A percentile compares a stretch with the other conserved stretches of the same genome.
Evolutionary conservation across 2,888 invertebrate species (phyloP).

Genomic region (Athripsodes cinereus): DNA sequence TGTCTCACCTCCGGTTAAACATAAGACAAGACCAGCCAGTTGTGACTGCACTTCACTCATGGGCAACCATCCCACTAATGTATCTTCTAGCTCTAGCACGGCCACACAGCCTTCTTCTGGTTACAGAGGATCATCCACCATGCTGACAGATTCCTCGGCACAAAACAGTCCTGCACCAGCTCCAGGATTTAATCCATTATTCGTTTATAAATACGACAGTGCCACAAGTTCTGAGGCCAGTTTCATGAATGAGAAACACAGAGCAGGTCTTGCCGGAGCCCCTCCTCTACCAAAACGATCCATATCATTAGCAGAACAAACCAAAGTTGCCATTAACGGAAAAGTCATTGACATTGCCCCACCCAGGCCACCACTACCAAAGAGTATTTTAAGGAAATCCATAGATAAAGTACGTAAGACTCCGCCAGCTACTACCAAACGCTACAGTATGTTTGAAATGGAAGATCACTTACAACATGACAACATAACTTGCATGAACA

Average conservation of each 20-base stretch:
- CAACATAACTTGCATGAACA: constrained; percentile 41
- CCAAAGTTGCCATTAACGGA: constrained; percentile 35
- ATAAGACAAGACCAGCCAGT: constrained; percentile 52
- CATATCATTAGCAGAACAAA: constrained; percentile 54
- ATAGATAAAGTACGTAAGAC: constrained; percentile 51
- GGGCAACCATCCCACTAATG: constrained; percentile 48
- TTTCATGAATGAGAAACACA: constrained; percentile 51
- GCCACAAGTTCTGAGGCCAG: constrained; percentile 69
- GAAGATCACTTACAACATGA: constrained; percentile 48
- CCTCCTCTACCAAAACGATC: constrained; percentile 64
- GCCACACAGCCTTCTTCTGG: constrained; percentile 80
- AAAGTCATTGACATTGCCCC: constrained; percentile 53
- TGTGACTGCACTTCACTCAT: constrained; percentile 54
- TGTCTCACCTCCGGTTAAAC: constrained; percentile 45
- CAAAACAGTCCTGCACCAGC: constrained; percentile 59
- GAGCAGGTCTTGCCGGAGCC: constrained; percentile 38
- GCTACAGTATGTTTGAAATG: constrained; percentile 79
- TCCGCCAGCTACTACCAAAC: constrained; percentile 49
- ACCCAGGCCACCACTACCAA: constrained; percentile 65
- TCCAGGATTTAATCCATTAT: constrained; percentile 62
- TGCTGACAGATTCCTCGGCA: constrained; percentile 70
- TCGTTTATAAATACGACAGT: constrained; percentile 78
- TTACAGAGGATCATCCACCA: constrained; percentile 79
- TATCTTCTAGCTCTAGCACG: constrained; percentile 64
- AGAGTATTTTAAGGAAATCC: constrained; percentile 64